Evolutionary conservation across 2,113 vertebrate species (phyloP), one percentile per base, ranked within the genome.

Genomic region (Phocoena sinus): DNA sequence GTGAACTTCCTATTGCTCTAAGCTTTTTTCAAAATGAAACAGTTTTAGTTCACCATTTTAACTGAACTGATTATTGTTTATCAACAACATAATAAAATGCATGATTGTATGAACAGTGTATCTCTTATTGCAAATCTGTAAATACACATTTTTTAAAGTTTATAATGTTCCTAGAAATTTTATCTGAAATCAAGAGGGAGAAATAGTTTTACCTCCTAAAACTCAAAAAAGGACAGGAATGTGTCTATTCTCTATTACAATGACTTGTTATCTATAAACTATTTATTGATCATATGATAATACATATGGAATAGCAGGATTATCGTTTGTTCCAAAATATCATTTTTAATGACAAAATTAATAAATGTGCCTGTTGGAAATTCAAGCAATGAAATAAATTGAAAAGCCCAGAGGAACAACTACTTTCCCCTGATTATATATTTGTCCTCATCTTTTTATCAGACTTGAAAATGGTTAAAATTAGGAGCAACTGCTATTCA

Each of bases 301-400:
- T 53, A 74, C 63, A 83, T 6, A 89, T 9, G 60, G 9, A 71
- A 15, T 47, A 80, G n/a, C 26, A 65, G 50, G 84, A 68, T 44
- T 73, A 47, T 89, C 81, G 17, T 70, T 89, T 92, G 88, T 81
- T 84, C 63, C 25, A 62, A 89, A 23, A 31, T 70, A 44, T 14
- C 36, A 82, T 86, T 86, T 89, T 89, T 95, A 94, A 82, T 65
- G 77, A 41, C 36, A 89, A 86, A 80, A 81, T 36, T 82, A 96
- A 89, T 81, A 95, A 89, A 92, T 70, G 13, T 41, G 47, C 50
- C 67, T 74, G 38, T 58, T 76, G n/a, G 41, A 94, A 94, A 92
- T n/a, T 36, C 31, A 89, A 86, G 73, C 41, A 94, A 89, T 79
- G 53, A 91, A 81, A 91, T 68, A 76, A 95, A 89, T 65, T 88